A percentile compares a stretch with the other conserved stretches of the same genome.
Conservation (phyloP, 2,797 vertebrate genomes). For the Artibeus lituratus region DNA sequence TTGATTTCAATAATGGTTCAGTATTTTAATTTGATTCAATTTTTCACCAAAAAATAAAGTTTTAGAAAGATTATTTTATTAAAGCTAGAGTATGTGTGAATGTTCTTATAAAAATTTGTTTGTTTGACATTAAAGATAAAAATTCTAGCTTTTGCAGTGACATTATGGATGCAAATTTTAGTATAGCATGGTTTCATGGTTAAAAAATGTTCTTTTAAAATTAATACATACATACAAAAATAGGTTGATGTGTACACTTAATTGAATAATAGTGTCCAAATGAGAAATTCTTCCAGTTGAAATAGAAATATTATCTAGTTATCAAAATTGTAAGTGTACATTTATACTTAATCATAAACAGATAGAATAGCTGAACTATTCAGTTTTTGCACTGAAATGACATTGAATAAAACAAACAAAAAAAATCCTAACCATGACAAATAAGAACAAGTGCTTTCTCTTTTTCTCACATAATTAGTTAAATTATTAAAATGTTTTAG, state of each 20-base stretch:
- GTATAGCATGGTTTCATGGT: neutral
- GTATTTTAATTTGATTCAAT: neutral
- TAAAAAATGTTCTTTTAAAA: neutral
- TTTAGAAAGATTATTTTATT: neutral
- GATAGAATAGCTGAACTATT: neutral
- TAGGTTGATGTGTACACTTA: neutral
- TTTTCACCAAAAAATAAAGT: neutral
- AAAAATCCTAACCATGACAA: neutral
- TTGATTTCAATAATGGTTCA: neutral
- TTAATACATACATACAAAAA: neutral
- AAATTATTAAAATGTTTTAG: neutral
- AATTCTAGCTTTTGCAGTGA: neutral
- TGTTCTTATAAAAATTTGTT: neutral
- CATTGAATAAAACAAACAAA: neutral
- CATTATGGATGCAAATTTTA: neutral
- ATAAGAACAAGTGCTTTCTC: neutral
- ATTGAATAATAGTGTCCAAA: neutral
- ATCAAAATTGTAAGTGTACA: neutral
- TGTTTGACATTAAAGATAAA: neutral
- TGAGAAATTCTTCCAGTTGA: neutral
- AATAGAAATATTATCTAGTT: neutral
- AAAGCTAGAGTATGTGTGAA: neutral
- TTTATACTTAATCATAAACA: neutral
- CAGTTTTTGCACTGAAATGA: neutral
- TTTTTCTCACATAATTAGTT: neutral